Evolutionary conservation across 2,113 vertebrate genomes (phyloP).

Genomic region (Cranoglanis bouderius): DNA sequence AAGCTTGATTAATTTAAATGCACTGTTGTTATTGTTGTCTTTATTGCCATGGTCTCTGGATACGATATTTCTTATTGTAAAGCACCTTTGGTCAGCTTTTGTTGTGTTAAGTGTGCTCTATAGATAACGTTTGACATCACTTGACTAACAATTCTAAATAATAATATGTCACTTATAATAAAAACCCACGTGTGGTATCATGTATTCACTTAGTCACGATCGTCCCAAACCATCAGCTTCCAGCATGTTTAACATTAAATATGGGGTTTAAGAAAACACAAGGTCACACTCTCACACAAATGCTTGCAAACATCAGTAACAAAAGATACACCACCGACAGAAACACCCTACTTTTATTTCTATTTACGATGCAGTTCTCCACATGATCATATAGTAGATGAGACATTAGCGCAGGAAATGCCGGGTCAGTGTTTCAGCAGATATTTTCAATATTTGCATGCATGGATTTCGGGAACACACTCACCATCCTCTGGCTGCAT

Average conservation of each 20-base stretch:
- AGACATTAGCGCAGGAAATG: not conserved
- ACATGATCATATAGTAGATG: not conserved
- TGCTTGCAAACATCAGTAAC: not conserved
- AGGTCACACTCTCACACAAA: not conserved
- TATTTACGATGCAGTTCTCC: not conserved
- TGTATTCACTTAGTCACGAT: not conserved
- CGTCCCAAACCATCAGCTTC: not conserved
- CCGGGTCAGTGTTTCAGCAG: not conserved
- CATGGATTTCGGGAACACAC: slow-evolving; percentile 39
- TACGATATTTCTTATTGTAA: no score
- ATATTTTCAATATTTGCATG: not conserved
- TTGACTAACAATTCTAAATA: no score
- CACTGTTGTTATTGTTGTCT: no score
- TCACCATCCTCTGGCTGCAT: slow-evolving; percentile 87
- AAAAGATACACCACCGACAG: not conserved
- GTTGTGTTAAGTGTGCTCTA: no score
- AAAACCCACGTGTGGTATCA: not conserved
- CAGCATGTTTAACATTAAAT: not conserved
- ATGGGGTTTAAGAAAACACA: not conserved
- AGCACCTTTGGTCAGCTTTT: no score
- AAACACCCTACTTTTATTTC: not conserved
- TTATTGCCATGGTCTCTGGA: no score
- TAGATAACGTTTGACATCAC: no score
- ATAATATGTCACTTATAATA: not conserved
- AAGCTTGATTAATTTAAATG: no score